A percentile compares a stretch with the other conserved stretches of the same genome.
Conservation (phyloP, 1,140 invertebrate genomes). For the Pissodes strobi region DNA sequence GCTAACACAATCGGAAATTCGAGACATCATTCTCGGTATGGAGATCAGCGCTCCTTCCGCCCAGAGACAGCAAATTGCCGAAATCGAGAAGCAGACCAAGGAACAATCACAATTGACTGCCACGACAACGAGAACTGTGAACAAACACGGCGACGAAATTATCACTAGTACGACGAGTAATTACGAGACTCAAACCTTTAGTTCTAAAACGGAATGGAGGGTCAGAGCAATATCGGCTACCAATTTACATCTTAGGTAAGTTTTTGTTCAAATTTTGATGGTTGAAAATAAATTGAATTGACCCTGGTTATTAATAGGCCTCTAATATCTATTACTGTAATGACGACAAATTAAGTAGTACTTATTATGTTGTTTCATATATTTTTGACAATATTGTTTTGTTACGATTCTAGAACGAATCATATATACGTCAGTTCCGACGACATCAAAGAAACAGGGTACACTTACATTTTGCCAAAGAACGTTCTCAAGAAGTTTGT, state of each 20-base stretch:
- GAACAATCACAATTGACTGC: slow-evolving; percentile 98
- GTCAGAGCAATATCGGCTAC: slow-evolving; percentile 97
- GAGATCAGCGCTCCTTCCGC: slow-evolving; percentile 99
- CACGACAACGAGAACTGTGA: slow-evolving; percentile 96
- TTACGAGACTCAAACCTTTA: slow-evolving; percentile 97
- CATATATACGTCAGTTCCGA: slow-evolving; percentile 99
- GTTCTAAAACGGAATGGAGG: slow-evolving; percentile 98
- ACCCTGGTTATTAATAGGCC: too few relatives aligned
- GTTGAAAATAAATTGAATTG: too few relatives aligned
- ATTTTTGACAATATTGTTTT: not conserved
- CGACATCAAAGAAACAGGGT: slow-evolving; percentile 99
- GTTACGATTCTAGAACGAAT: slow-evolving; percentile 75
- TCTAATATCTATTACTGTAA: not conserved
- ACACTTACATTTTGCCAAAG: slow-evolving; percentile 98
- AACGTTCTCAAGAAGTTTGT: slow-evolving; percentile 99
- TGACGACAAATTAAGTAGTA: not conserved
- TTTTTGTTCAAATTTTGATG: too few relatives aligned
- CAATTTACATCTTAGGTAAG: slow-evolving; percentile 82
- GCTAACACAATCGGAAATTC: slow-evolving; percentile 97
- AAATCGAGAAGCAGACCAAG: slow-evolving; percentile 99
- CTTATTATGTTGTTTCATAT: not conserved
- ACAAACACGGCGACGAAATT: slow-evolving; percentile 99
- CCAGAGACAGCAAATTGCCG: slow-evolving; percentile 98
- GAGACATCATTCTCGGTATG: slow-evolving; percentile 99
- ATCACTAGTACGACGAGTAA: slow-evolving; percentile 98